Base-by-base conservation (phyloP, 2,888 invertebrate genomes). In the Caradrina kadenii region DNA sequence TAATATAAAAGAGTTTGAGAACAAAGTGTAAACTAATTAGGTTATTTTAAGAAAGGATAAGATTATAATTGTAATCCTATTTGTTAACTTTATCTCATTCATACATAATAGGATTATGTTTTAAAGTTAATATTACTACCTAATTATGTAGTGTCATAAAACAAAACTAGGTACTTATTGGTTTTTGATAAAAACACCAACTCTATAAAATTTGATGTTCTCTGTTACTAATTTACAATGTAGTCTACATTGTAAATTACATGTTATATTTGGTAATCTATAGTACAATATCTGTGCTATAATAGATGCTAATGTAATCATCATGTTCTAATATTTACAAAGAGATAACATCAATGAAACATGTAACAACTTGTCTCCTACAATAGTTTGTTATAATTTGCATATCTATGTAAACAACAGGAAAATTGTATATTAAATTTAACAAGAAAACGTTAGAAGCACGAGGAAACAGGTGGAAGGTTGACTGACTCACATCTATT, bases 361-460 rank as follows among this genome's bases (percentile, higher is more conserved):
- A 50, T 63, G 21, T 54, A 35, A 48, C 35, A 65, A 62, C 42
- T 60, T 63, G 35, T 48, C 35, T 53, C 22, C 8, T 31, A 15
- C n/a, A 42, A 10, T 7, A 50, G 17, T 19, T 62, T 76, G 17
- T 54, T 48, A 50, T 50, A 48, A 81, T 79, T 65, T 56, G 58
- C 56, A 58, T 73, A 56, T 59, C 13, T 42, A 31, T 74, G 69
- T 79, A 80, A 82, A 75, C 76, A 80, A 78, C 64, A 81, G 21
- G 52, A 55, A 63, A 64, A 67, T 54, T 64, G 35, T 26, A 39
- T 35, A 35, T 56, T n/a, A 59, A 72, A 63, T 17, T 63, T 13
- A 49, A 6, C 11, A 62, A 61, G 42, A 70, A 66, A 48, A 52
- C 13, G 21, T 61, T 56, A 35, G 59, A 71, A 56, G 50, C 52